Conservation (phyloP, 2,113 vertebrate genomes). For the Catharus minimus region DNA sequence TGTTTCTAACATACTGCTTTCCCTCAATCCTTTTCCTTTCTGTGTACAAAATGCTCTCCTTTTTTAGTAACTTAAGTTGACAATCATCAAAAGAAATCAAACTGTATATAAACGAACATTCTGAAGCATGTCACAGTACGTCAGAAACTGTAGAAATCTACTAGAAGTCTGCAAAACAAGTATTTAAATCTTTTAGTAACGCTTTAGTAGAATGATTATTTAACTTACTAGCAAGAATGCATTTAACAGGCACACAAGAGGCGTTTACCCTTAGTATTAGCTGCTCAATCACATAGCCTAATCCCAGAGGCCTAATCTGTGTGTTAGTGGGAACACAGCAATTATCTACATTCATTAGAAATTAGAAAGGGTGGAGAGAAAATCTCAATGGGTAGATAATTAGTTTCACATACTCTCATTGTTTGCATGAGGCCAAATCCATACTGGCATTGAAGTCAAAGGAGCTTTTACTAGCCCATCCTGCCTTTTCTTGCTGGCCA, state of each 20-base stretch:
- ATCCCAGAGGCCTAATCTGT: slow-evolving; percentile 65
- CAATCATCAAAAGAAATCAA: slow-evolving; percentile 78
- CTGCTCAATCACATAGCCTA: slow-evolving; percentile 57
- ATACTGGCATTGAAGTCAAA: slow-evolving; percentile 60
- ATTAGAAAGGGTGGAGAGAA: slow-evolving; percentile 28
- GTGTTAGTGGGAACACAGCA: slow-evolving; percentile 62
- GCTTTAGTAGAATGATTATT: slow-evolving; percentile 55
- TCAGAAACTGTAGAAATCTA: slow-evolving; percentile 73
- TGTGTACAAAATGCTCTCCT: slow-evolving; percentile 65
- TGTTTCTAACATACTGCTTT: slow-evolving; percentile 69
- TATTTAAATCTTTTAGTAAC: slow-evolving; percentile 64
- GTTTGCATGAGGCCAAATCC: slow-evolving; percentile 42
- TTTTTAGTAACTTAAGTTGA: slow-evolving; percentile 73
- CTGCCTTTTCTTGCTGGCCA: slow-evolving; percentile 20
- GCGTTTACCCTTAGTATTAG: slow-evolving; percentile 72
- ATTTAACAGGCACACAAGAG: slow-evolving; percentile 53
- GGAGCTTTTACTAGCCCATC: slow-evolving; percentile 7
- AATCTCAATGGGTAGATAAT: slow-evolving; percentile 67
- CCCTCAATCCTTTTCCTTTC: background rate
- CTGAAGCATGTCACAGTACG: slow-evolving; percentile 64
- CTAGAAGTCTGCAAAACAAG: slow-evolving; percentile 37
- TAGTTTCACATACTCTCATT: slow-evolving; percentile 65
- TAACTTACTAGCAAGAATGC: slow-evolving; percentile 63
- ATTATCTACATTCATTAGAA: slow-evolving; percentile 69
- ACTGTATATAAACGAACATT: slow-evolving; percentile 62